A percentile compares a stretch with the other conserved stretches of the same genome.
Conservation (phyloP, 2,888 invertebrate species). For the Eulithis prunata region DNA sequence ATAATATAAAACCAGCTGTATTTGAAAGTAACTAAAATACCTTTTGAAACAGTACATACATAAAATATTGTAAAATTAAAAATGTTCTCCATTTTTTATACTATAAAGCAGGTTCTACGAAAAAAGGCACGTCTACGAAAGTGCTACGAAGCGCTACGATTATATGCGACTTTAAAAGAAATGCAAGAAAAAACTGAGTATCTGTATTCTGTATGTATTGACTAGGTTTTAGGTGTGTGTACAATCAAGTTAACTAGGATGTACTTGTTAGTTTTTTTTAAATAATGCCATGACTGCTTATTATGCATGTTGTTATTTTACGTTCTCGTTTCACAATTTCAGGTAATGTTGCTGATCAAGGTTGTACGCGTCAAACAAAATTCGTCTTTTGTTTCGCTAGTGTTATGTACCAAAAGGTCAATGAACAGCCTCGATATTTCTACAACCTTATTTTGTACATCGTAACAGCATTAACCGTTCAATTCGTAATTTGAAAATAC, state of each 20-base stretch:
- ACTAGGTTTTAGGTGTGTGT: neutral
- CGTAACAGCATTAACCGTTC: conserved; percentile 56
- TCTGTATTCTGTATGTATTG: neutral
- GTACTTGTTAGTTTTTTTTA: neutral
- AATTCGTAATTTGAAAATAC: conserved; percentile 50
- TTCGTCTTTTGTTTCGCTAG: conserved; percentile 80
- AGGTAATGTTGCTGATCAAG: conserved; percentile 70
- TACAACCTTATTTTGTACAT: conserved; percentile 61
- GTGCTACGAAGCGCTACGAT: conserved; percentile 36
- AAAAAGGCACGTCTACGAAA: conserved; percentile 34
- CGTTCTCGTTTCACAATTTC: conserved; percentile 48
- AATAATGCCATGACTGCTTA: neutral
- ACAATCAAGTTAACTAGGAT: neutral
- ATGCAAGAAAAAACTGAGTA: neutral
- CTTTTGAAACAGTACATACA: no score
- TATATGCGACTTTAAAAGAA: conserved; percentile 2
- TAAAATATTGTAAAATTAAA: no score
- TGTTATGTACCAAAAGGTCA: conserved; percentile 81
- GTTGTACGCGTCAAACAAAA: conserved; percentile 72
- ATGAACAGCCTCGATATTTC: conserved; percentile 84
- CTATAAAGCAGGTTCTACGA: conserved; percentile 26
- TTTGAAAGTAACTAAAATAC: no score
- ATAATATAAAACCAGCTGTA: neutral
- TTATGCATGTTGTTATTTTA: conserved; percentile 7
- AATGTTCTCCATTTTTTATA: neutral